Conservation (phyloP, 2,797 vertebrate species). For the Thalassophryne amazonica region DNA sequence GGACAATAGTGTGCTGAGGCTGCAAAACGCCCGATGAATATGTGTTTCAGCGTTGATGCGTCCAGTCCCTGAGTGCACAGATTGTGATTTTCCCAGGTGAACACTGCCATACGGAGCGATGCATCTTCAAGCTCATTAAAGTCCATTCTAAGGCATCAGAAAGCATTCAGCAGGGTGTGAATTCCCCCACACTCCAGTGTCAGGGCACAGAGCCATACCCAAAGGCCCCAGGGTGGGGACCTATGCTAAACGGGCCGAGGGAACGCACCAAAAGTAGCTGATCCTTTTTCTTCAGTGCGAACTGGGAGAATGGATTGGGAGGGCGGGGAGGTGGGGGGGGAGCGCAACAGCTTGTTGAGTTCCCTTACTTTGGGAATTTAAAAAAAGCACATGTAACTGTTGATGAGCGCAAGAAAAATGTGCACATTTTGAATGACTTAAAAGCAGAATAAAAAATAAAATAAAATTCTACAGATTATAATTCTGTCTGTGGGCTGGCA, state of each 20-base stretch:
- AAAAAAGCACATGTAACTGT: slow-evolving; percentile 43
- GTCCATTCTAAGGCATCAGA: slow-evolving; percentile 61
- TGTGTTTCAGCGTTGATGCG: slow-evolving; percentile 34
- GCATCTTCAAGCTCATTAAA: slow-evolving; percentile 69
- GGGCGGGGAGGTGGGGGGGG: neutral
- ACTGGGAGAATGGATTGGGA: slow-evolving; percentile 47
- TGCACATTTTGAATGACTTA: neutral
- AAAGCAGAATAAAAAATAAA: neutral
- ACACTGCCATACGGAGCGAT: slow-evolving; percentile 59
- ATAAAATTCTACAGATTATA: neutral
- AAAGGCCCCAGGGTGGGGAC: slow-evolving; percentile 70
- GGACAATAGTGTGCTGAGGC: slow-evolving; percentile 71
- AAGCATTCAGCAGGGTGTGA: slow-evolving; percentile 66
- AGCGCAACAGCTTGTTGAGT: slow-evolving; percentile 69
- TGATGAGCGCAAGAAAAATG: slow-evolving; percentile 26
- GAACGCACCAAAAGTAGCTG: slow-evolving; percentile 74
- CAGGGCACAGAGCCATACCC: slow-evolving; percentile 72
- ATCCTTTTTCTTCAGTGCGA: slow-evolving; percentile 59
- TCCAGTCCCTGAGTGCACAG: slow-evolving; percentile 54
- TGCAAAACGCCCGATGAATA: slow-evolving; percentile 64
- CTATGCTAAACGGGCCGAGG: slow-evolving; percentile 69
- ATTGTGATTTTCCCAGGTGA: slow-evolving; percentile 80
- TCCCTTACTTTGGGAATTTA: slow-evolving; percentile 57
- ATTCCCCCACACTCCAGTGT: slow-evolving; percentile 67
- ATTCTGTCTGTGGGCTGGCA: neutral